A percentile compares a stretch with the other conserved stretches of the same genome.
Conservation (phyloP, 2,888 invertebrate genomes). For the Physocephala rufipes region DNA sequence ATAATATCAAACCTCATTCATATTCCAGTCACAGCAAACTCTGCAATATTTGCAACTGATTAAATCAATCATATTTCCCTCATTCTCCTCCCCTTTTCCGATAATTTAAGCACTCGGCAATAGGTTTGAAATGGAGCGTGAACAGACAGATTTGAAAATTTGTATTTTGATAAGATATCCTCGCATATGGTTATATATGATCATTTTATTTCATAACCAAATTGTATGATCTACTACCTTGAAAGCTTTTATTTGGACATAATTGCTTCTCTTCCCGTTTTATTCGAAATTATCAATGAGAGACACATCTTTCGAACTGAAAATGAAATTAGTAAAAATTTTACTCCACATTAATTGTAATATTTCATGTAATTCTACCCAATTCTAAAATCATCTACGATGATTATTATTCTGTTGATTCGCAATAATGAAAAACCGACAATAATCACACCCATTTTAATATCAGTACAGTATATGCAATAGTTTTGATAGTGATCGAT, state of each 20-base stretch:
- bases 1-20: too few relatives aligned
- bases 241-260: slow-evolving; percentile 51
- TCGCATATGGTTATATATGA: too few relatives aligned
- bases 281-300: slow-evolving; percentile 57
- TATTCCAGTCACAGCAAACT: too few relatives aligned
- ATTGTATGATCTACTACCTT: too few relatives aligned
- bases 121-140: slow-evolving; percentile 52
- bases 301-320: slow-evolving; percentile 50
- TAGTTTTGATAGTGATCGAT: too few relatives aligned
- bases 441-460: too few relatives aligned
- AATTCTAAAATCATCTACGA: too few relatives aligned
- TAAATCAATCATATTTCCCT: too few relatives aligned
- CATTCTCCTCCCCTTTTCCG: slow-evolving; percentile 56
- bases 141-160: slow-evolving; percentile 62
- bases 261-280: slow-evolving; percentile 29
- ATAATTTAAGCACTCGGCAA: slow-evolving; percentile 46
- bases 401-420: slow-evolving; percentile 43
- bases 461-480: too few relatives aligned
- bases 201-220: too few relatives aligned
- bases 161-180: slow-evolving; percentile 64
- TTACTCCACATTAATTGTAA: slow-evolving; percentile 51
- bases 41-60: slow-evolving; percentile 51
- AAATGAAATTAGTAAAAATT: slow-evolving; percentile 50
- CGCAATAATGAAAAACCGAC: slow-evolving; percentile 53
- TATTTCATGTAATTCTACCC: slow-evolving; percentile 44